Conservation (phyloP, 2,113 vertebrate genomes). For the Engystomops pustulosus region DNA sequence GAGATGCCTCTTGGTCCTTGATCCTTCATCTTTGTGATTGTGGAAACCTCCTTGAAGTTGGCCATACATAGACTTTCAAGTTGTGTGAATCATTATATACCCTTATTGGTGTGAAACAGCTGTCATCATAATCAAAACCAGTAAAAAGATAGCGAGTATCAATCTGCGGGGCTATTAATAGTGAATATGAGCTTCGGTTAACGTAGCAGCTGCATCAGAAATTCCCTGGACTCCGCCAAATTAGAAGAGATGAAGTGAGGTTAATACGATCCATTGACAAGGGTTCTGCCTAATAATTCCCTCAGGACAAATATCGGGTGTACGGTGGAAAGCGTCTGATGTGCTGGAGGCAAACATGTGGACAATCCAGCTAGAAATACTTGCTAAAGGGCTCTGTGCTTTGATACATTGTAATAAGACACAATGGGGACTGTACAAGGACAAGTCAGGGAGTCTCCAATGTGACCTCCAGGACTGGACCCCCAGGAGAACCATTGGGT, state of each 20-base stretch:
- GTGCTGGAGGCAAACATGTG: too few species aligned
- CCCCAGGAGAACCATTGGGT: too few species aligned
- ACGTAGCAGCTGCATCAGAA: neutral
- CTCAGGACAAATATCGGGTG: neutral
- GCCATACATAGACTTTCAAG: neutral
- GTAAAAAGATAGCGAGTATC: constrained; percentile 9
- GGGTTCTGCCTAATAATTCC: neutral
- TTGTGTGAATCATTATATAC: neutral
- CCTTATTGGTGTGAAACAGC: neutral
- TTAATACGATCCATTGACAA: neutral
- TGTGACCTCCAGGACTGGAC: too few species aligned
- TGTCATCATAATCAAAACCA: constrained; percentile 13
- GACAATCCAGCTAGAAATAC: neutral
- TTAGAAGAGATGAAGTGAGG: neutral
- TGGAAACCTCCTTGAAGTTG: neutral
- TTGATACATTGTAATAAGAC: too few species aligned
- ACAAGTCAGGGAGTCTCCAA: too few species aligned
- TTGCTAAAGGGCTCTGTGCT: neutral
- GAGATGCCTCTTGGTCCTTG: neutral
- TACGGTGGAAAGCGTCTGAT: too few species aligned
- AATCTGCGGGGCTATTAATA: constrained; percentile 22
- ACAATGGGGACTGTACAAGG: too few species aligned
- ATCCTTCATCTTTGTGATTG: neutral
- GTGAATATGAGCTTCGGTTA: constrained; percentile 9
- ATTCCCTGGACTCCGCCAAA: neutral